Evolutionary conservation across 2,797 vertebrate genomes (phyloP), one percentile per base, ranked within the genome.

Genomic region (Jordanella pulchra): DNA sequence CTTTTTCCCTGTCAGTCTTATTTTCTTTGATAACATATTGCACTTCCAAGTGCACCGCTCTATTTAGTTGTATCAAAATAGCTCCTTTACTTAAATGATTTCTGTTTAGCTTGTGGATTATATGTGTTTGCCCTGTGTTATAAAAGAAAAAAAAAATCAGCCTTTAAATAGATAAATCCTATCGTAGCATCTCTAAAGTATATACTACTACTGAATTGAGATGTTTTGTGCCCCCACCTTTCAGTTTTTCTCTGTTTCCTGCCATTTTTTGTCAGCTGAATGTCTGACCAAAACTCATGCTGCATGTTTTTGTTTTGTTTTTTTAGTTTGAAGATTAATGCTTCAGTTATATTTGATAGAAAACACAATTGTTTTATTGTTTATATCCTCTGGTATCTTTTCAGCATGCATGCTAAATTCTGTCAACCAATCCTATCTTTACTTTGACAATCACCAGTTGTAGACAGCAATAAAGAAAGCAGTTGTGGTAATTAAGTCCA

Each of bases 401-500:
- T 81, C 47, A 77, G 79, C 76, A 84, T 78, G 81, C 79, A 84
- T 82, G 77, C 81, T 68, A 35, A 71, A 79, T n/a, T 84, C 82
- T 80, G 73, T 76, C 55, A 44, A 58, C 69, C 85, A 83, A 73
- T 91, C 86, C 87, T 89, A 93, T 92, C 89, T 86, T 77, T 44
- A 63, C 64, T 84, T 92, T 89, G 91, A 89, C 83, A 74, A 76
- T 79, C 66, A 90, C 92, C 91, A 93, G 87, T 73, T 79, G 79
- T 79, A 84, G 83, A 91, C 90, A 90, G 80, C 91, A 93, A 86
- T 75, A 87, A 84, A 84, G 83, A 91, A 91, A 82, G 86, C 83
- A 89, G 90, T 86, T 86, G 83, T 81, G 89, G 91, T 93, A 91
- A 93, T 93, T 90, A 91, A 91, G 86, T 88, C 88, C 79, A 79